These are phyloP conservation scores for Coenonympha glycerion DNA, from an alignment of 2,888 invertebrate genomes.

Conservation along the genomic window DNA sequence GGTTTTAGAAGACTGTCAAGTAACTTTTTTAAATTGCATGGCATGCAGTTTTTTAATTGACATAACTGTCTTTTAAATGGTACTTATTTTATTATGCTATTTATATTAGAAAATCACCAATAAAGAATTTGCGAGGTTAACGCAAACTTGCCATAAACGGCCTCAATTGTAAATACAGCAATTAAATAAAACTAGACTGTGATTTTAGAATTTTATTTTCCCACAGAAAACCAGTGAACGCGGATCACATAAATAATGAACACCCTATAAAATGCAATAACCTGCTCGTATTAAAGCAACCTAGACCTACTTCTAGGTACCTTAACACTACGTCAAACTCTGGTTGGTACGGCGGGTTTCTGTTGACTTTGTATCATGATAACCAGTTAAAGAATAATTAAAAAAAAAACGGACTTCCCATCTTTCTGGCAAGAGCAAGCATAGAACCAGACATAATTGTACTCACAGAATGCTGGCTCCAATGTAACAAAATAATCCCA, in stretches of 20 bases:
- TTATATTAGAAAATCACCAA: background rate
- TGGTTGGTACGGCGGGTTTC: background rate
- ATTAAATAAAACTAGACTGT: background rate
- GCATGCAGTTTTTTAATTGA: too few species aligned
- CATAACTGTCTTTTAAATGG: too few species aligned
- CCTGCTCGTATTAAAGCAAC: too few species aligned
- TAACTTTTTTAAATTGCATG: too few species aligned
- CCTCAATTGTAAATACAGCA: background rate
- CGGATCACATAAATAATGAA: background rate
- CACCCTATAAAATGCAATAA: background rate
- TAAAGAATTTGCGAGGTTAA: background rate
- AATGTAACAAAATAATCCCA: too few species aligned
- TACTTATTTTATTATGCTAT: background rate
- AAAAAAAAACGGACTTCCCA: too few species aligned
- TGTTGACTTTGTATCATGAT: background rate
- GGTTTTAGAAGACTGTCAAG: too few species aligned
- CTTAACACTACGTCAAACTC: background rate
- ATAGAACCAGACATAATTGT: too few species aligned
- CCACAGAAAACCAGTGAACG: slow-evolving; percentile 1
- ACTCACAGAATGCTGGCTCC: too few species aligned
- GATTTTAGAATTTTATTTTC: background rate
- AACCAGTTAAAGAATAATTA: background rate
- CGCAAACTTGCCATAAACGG: background rate
- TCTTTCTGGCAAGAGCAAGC: too few species aligned
- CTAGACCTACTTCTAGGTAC: too few species aligned